Base-by-base conservation (phyloP, 2,888 invertebrate species). In the Opisthograptis luteolata region DNA sequence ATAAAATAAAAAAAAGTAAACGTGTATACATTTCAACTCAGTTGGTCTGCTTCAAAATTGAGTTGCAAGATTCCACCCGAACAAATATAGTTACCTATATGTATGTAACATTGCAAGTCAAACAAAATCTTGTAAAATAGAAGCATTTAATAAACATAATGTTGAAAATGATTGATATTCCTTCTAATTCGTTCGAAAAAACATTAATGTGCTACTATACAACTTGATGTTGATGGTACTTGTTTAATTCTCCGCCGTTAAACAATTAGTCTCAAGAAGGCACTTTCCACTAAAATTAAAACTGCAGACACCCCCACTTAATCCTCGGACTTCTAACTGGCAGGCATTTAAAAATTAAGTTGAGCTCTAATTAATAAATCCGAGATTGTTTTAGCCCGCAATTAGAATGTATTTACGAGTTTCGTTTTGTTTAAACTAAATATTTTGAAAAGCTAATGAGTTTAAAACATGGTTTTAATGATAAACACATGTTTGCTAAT, bases 381-480 rank as follows among this genome's bases (percentile, higher is more conserved):
- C 61, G 54, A 47, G 55, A 70, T 66, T 67, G 52, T 53, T 60
- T 65, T 61, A 64, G 62, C 62, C 68, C 59, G 60, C 66, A 68
- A 74, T 71, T 63, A 67, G 58, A 68, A 67, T 62, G 54, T 64
- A 62, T 64, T 68, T 67, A 64, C 62, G 42, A 42, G 40, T 17
- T 32, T 45, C 8, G 9, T 10, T 39, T 13, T 1, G 35, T 40
- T 13, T 35, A 19, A 17, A 20, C 17, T 24, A 15, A 40, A 24
- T 30, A 13, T 10, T 20, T 25, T 32, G 31, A 17, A 13, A 28
- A 35, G 31, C 50, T 51, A 51, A 51, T 51, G 44, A 51, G 35
- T 45, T 51, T 44, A 44, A 32, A 51, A 45, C 50, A 51, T 25
- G 41, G 35, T 34, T 57, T 52, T 54, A 53, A 57, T 55, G 37